Evolutionary conservation across 2,797 vertebrate genomes (phyloP), one percentile per base, ranked within the genome.

Genomic region (Nyctalus aviator): DNA sequence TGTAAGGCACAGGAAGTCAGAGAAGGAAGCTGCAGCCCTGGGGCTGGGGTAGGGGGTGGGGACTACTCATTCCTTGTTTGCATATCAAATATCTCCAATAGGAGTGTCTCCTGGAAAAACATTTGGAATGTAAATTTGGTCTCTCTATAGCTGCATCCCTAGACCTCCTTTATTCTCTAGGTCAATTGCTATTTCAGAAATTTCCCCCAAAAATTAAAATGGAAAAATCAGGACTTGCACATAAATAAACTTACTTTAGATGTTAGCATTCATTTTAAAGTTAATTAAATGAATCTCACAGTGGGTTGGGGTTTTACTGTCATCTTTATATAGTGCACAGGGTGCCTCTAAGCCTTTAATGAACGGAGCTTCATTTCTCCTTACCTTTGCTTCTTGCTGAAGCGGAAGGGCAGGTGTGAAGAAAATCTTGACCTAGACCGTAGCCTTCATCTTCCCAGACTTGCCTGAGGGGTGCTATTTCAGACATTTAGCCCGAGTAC

Each of bases 251-350:
- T 48, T 89, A 73, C n/a, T 68, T 71, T 59, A 71, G 76, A 79
- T 64, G 90, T 89, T 72, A 53, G 72, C n/a, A n/a, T 85, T 71
- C 35, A 66, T 64, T 86, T 64, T 68, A 59, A 77, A 93, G 66
- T 84, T 71, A 32, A 83, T 81, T 68, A 44, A 62, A 48, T 87
- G 53, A 59, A 78, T 91, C 85, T 93, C n/a, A 21, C 5, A n/a
- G 35, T 8, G 4, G 35, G 17, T 73, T 21, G 8, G n/a, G 77
- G 62, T 73, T 96, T 95, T 81, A 57, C 20, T 53, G 6, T 55
- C 48, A 55, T 73, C 57, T 91, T 84, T 53, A 23, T 46, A 21
- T 25, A 23, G 44, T 37, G 18, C 27, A 32, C 13, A 12, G n/a
- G 72, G 41, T 11, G 15, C 66, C 55, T 79, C 59, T 27, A 44